These are phyloP conservation scores for Notodonta ziczac DNA, from an alignment of 2,888 invertebrate genomes.

Conservation along the genomic window DNA sequence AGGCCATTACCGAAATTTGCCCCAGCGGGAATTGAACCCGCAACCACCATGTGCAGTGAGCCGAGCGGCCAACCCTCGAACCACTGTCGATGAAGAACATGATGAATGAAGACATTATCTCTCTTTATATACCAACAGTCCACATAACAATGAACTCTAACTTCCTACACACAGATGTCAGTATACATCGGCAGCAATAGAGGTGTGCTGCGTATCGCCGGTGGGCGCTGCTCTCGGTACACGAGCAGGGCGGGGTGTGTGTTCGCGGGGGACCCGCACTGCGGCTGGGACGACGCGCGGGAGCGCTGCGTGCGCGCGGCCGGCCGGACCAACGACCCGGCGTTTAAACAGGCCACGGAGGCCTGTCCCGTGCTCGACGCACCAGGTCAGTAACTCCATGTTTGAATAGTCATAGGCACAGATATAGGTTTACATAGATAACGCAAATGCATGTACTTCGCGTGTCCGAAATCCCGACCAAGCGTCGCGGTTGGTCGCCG, in stretches of 20 bases:
- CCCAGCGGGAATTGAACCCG: no score
- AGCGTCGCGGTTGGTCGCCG: no score
- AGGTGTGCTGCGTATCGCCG: constrained; percentile 89
- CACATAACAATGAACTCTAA: not conserved
- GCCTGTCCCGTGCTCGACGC: constrained; percentile 78
- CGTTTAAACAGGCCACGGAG: constrained; percentile 90
- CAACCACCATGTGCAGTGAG: no score
- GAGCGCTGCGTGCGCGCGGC: constrained; percentile 88
- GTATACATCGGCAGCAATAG: constrained; percentile 90
- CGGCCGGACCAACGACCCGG: constrained; percentile 86
- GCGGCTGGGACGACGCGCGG: constrained; percentile 94
- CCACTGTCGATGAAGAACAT: no score
- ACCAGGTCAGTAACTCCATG: constrained; percentile 35
- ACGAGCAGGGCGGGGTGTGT: constrained; percentile 88
- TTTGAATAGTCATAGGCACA: no score
- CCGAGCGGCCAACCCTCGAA: no score
- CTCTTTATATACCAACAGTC: no score
- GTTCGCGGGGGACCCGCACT: constrained; percentile 96
- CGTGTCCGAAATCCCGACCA: no score
- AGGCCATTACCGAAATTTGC: no score
- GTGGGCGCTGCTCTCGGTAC: constrained; percentile 91
- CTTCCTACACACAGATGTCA: constrained; percentile 81
- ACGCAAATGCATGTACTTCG: no score
- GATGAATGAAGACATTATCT: no score
- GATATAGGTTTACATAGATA: constrained; percentile 2